These are phyloP conservation scores for Enteromius radiatus DNA, from an alignment of 2,797 vertebrate species.

Conservation along the genomic window DNA sequence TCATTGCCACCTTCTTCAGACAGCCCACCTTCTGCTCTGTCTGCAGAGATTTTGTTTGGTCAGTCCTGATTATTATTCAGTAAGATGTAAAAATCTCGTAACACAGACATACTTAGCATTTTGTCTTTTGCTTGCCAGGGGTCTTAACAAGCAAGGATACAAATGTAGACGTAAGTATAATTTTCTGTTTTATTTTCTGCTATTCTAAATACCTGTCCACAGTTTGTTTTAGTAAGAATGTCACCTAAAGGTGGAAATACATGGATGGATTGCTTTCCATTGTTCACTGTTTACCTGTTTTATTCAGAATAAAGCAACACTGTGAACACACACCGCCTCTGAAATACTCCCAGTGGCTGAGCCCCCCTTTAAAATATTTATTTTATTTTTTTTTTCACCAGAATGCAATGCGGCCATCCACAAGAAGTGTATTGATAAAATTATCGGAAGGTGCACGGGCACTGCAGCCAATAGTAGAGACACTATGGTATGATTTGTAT, in stretches of 20 bases:
- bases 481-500: constrained; percentile 76
- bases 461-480: constrained; percentile 97
- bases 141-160: constrained; percentile 85
- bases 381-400: constrained; percentile 64
- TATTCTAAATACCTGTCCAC: not conserved
- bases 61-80: constrained; percentile 66
- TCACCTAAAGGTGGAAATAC: not conserved
- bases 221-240: not conserved
- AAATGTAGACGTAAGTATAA: constrained; percentile 82
- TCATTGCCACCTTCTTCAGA: constrained; percentile 96
- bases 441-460: constrained; percentile 97
- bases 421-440: constrained; percentile 99
- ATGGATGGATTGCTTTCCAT: not conserved
- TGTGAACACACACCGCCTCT: not conserved
- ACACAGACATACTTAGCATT: not conserved
- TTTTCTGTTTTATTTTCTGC: not conserved
- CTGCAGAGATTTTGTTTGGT: constrained; percentile 98
- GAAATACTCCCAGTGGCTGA: not conserved
- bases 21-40: constrained; percentile 99
- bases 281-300: not conserved
- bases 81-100: not conserved
- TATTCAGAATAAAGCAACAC: not conserved
- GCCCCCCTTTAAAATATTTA: not conserved
- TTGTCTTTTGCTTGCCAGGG: constrained; percentile 68
- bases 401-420: constrained; percentile 99